Conservation (phyloP, 1,140 invertebrate species). For the Vollenhovia emeryi region DNA sequence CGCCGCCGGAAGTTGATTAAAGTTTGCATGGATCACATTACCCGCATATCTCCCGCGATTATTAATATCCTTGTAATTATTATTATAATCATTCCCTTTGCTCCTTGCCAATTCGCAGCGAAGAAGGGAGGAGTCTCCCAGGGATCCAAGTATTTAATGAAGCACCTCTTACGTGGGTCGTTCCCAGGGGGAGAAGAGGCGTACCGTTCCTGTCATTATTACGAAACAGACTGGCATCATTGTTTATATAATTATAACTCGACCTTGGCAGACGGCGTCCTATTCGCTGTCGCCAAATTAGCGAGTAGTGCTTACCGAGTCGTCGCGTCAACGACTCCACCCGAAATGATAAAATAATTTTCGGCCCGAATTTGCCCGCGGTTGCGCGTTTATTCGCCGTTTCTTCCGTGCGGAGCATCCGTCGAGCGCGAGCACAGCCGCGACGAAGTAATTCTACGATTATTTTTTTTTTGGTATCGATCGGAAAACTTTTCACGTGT, state of each 20-base stretch:
- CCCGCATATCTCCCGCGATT: constrained; percentile 60
- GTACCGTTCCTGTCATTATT: constrained; percentile 68
- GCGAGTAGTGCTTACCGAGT: neutral
- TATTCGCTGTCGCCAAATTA: constrained; percentile 45
- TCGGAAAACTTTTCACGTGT: neutral
- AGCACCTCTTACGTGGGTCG: constrained; percentile 70
- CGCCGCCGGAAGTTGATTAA: constrained; percentile 30
- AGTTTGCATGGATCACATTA: constrained; percentile 30
- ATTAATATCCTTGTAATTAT: constrained; percentile 72
- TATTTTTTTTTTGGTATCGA: neutral
- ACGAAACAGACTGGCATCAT: constrained; percentile 63
- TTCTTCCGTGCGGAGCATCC: too few species aligned
- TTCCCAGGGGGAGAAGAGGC: constrained; percentile 55
- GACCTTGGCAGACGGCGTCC: constrained; percentile 52
- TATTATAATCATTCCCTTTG: constrained; percentile 71
- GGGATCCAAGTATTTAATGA: constrained; percentile 72
- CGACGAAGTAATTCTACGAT: neutral
- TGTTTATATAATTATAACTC: constrained; percentile 73
- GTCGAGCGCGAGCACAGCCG: too few species aligned
- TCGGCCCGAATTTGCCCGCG: neutral
- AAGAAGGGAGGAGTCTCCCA: constrained; percentile 45
- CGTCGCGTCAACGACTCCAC: neutral
- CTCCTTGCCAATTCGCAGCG: constrained; percentile 41
- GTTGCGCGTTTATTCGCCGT: neutral
- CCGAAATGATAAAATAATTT: neutral